phyloP scores from a whole-genome alignment of 35 echinoderm and acorn worm species.

The Lytechinus pictus region DNA sequence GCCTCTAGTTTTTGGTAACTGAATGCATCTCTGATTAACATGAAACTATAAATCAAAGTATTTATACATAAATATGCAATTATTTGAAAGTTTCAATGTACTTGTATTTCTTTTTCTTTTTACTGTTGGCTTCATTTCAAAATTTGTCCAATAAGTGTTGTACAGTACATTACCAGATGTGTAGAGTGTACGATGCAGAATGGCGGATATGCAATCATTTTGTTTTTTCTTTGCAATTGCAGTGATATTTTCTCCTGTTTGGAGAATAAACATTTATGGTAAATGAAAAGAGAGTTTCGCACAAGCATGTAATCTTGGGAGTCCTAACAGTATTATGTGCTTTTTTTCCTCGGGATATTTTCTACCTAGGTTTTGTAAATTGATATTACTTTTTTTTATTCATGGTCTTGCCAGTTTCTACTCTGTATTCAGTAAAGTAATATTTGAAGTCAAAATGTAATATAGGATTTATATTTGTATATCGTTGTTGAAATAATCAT shows the following conservation, averaged over 20 bases:
- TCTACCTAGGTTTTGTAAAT: neutral
- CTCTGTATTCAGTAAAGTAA: neutral
- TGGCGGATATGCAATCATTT: neutral
- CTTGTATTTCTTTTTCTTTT: too few species aligned
- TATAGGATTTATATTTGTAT: neutral
- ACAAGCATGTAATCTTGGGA: neutral
- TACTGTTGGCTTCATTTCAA: too few species aligned
- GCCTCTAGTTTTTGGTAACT: too few species aligned
- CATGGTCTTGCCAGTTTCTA: neutral
- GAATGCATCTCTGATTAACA: too few species aligned
- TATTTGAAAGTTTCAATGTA: too few species aligned
- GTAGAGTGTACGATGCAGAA: too few species aligned
- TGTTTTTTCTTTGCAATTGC: neutral
- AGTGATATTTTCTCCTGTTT: neutral
- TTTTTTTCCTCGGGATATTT: neutral
- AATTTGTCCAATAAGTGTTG: too few species aligned
- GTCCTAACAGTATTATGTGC: neutral
- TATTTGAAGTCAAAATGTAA: neutral
- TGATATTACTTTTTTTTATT: neutral
- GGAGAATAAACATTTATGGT: neutral
- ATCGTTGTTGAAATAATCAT: neutral
- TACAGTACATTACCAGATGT: too few species aligned
- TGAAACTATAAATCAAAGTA: too few species aligned
- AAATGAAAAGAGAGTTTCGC: neutral
- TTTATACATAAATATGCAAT: too few species aligned